A percentile compares a stretch with the other conserved stretches of the same genome.
phyloP scores from a whole-genome alignment of 2,113 vertebrate genomes.

The Neogale vison region DNA sequence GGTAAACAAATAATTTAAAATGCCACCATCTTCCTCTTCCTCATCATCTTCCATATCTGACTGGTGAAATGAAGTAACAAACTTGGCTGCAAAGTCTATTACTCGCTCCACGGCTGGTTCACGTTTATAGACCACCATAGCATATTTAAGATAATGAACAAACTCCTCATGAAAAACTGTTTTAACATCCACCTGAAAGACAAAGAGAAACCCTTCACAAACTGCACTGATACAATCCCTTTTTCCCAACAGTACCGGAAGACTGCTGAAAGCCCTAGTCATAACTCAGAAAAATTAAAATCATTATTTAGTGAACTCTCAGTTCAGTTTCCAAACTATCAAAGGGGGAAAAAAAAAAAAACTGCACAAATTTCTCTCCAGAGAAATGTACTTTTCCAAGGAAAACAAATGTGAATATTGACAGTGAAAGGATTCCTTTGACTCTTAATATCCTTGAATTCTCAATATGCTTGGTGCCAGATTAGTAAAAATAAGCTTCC shows the following conservation, averaged over 20 bases:
- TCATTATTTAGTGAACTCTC: neutral
- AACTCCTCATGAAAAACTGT: slow-evolving; percentile 92
- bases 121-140: slow-evolving; percentile 93
- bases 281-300: neutral
- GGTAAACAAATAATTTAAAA: slow-evolving; percentile 92
- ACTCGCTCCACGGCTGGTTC: slow-evolving; percentile 93
- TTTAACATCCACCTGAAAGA: slow-evolving; percentile 90
- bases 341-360: neutral
- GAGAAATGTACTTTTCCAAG: neutral
- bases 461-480: neutral
- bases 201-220: neutral
- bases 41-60: slow-evolving; percentile 76
- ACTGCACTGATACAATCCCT: neutral
- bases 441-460: neutral
- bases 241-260: neutral
- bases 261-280: neutral
- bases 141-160: slow-evolving; percentile 91
- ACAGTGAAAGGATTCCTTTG: neutral
- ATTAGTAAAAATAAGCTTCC: neutral
- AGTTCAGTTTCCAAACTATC: neutral
- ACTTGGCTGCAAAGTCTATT: slow-evolving; percentile 93
- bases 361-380: neutral
- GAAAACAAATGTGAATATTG: neutral
- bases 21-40: slow-evolving; percentile 84
- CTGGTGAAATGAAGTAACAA: slow-evolving; percentile 91